phyloP scores from a whole-genome alignment of 2,888 invertebrate genomes.

The Machimus rusticus region DNA sequence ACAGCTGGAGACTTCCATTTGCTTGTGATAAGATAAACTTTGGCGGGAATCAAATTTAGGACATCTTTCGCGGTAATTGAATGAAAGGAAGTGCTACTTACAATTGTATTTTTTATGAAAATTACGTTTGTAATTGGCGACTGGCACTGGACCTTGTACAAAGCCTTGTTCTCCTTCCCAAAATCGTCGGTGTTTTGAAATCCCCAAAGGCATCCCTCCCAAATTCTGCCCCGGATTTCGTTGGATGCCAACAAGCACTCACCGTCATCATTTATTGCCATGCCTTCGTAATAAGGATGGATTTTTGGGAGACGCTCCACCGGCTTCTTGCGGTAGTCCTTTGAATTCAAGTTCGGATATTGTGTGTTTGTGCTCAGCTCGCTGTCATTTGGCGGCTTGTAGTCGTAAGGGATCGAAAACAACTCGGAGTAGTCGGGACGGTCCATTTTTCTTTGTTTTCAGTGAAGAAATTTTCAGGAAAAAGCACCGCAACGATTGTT shows the following conservation, averaged over 20 bases:
- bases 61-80: not conserved
- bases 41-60: not conserved
- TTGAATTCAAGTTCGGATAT: conserved; percentile 61
- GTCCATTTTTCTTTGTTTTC: conserved; percentile 29
- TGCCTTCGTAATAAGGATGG: conserved; percentile 57
- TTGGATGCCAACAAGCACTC: conserved; percentile 56
- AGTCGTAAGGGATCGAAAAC: conserved; percentile 52
- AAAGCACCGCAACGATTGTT: not conserved
- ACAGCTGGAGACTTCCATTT: conserved; percentile 56
- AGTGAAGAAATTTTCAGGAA: not conserved
- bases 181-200: conserved; percentile 52
- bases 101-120: conserved; percentile 52
- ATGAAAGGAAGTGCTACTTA: not conserved
- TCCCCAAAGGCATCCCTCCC: conserved; percentile 59
- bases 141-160: conserved; percentile 55
- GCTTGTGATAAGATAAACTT: conserved; percentile 56
- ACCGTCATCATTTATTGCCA: conserved; percentile 53
- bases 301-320: conserved; percentile 55
- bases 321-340: conserved; percentile 57
- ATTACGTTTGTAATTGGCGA: conserved; percentile 56
- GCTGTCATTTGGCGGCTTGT: conserved; percentile 56
- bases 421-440: conserved; percentile 37
- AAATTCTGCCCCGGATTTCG: conserved; percentile 56
- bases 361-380: conserved; percentile 54
- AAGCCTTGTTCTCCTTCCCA: conserved; percentile 50